phyloP scores from a whole-genome alignment of 2,888 invertebrate genomes.

The Sphaeridia pumilis region DNA sequence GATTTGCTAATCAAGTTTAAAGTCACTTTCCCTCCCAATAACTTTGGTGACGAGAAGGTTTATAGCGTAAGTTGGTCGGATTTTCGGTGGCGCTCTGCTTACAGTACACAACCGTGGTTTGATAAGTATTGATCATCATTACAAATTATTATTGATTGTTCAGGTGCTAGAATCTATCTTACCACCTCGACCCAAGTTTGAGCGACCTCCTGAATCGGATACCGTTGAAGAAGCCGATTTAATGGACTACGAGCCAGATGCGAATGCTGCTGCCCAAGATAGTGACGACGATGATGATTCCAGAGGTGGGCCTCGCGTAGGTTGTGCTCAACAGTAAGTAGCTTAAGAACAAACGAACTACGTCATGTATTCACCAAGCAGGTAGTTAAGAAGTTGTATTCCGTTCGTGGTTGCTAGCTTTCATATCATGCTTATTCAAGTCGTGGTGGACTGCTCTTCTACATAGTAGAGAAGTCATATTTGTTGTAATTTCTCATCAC shows the following conservation, averaged over 20 bases:
- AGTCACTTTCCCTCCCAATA: slow-evolving; percentile 68
- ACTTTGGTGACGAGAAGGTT: slow-evolving; percentile 58
- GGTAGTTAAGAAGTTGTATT: too few relatives aligned
- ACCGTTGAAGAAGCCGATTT: slow-evolving; percentile 77
- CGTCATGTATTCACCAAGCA: too few relatives aligned
- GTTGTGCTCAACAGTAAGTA: slow-evolving; percentile 65
- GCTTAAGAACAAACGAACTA: too few relatives aligned
- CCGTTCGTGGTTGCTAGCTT: too few relatives aligned
- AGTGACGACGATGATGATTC: slow-evolving; percentile 56
- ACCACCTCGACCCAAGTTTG: slow-evolving; percentile 57
- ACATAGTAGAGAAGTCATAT: too few relatives aligned
- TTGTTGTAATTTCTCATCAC: too few relatives aligned
- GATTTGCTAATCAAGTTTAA: slow-evolving; percentile 76
- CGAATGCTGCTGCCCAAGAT: slow-evolving; percentile 38
- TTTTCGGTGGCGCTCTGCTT: not conserved
- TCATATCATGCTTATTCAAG: too few relatives aligned
- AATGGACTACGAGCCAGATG: slow-evolving; percentile 56
- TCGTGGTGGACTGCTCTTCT: too few relatives aligned
- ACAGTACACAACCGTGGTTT: too few relatives aligned
- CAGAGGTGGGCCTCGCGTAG: slow-evolving; percentile 53
- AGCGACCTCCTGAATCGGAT: slow-evolving; percentile 64
- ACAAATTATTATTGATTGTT: too few relatives aligned
- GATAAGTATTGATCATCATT: too few relatives aligned
- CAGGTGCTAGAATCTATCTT: slow-evolving; percentile 60
- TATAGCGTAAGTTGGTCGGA: slow-evolving; percentile 41